These are phyloP conservation scores for Oriolus oriolus DNA, from an alignment of 2,113 vertebrate species.

Conservation along the genomic window DNA sequence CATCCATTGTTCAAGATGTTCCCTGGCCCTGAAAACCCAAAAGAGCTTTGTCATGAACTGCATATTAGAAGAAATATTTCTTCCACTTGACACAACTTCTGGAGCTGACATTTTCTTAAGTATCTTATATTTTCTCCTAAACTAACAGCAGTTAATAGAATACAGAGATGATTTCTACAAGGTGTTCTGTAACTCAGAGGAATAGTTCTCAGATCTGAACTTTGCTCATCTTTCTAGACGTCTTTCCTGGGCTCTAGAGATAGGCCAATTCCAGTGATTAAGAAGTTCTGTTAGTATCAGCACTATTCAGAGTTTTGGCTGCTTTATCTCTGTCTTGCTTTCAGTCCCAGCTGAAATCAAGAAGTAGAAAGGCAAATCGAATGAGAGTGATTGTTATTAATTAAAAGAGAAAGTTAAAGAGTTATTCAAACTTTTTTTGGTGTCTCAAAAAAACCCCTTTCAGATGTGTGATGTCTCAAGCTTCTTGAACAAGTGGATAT, in stretches of 20 bases:
- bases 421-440: not conserved
- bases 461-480: not conserved
- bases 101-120: not conserved
- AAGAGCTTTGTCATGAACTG: not conserved
- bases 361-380: constrained; percentile 14
- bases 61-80: not conserved
- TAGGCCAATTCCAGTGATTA: not conserved
- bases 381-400: constrained; percentile 6
- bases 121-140: not conserved
- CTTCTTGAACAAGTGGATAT: not conserved
- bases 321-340: constrained; percentile 19
- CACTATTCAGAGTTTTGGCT: constrained; percentile 12
- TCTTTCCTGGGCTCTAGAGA: constrained; percentile 17
- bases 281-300: constrained; percentile 32
- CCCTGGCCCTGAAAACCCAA: not conserved
- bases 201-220: not conserved
- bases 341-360: constrained; percentile 48
- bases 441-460: not conserved
- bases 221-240: not conserved
- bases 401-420: constrained; percentile 7
- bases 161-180: not conserved
- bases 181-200: not conserved
- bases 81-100: not conserved
- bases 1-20: not conserved
- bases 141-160: constrained; percentile 12